Evolutionary conservation across 2,888 invertebrate genomes (phyloP), one percentile per base, ranked within the genome.

Genomic region (Mylabris sibirica): DNA sequence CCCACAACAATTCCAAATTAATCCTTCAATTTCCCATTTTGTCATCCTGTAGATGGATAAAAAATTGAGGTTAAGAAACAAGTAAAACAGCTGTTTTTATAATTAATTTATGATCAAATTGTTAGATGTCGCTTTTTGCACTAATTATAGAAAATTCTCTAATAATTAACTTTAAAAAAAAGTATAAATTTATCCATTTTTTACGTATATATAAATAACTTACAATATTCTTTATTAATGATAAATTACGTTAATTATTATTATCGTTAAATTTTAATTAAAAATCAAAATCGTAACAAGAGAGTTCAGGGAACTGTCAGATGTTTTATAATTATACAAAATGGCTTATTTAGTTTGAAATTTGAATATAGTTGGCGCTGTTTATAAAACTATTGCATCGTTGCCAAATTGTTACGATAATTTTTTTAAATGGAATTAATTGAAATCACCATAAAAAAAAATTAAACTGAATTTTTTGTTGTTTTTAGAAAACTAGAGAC

Each of bases 361-460:
- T 65, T 68, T 63, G 59, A 68, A 68, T 65, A 53, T 44, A 66
- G 66, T 69, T 69, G 69, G 69, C 69, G 69, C 69, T 65, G 63
- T n/a, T 64, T 66, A 63, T 66, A 49, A 38, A 60, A 59, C 63
- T 69, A 61, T 69, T 69, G 60, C 64, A 66, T 59, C 61, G 69
- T 69, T 69, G 69, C 66, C 69, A 69, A 57, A 66, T 38, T 61
- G 22, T 22, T 11, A 24, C 22, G 2, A 24, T n/a, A n/a, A n/a
- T n/a, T n/a, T 30, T 30, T 30, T 30, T 30, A 6, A 30, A 30
- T 8, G 30, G 8, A 30, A 30, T 30, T 30, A 30, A 30, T 30
- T 30, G 30, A 30, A 30, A 30, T 30, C 8, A 44, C 44, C 3
- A 44, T n/a, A 49, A 44, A 44, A 30, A 30, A 30, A 6, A 30